Evolutionary conservation across 2,113 vertebrate genomes (phyloP), one percentile per base, ranked within the genome.

Genomic region (Aphyosemion australe): DNA sequence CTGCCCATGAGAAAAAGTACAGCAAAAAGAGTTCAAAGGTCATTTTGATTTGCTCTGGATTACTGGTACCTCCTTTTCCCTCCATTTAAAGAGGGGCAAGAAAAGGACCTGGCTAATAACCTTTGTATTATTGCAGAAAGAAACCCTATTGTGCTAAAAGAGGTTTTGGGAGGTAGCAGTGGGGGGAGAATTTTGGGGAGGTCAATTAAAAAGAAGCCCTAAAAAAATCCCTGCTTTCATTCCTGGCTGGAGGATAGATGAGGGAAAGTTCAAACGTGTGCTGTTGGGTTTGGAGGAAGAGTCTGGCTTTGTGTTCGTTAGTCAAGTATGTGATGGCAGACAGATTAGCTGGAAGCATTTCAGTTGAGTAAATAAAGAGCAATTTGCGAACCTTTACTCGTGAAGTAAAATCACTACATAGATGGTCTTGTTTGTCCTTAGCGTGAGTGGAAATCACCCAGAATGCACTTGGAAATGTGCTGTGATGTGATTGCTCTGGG

Each of bases 21-120:
- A 95, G 94, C 94, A 95, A 90, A 95, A 95, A 95, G 94, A 93
- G 93, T 95, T 95, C 94, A 95, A 93, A 95, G 95, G 94, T 96
- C 94, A 95, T 93, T 93, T 94, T 95, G 94, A 94, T 95, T 95
- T 95, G 92, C 94, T 94, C 92, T 93, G 92, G 93, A 94, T 94
- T 94, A 94, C 93, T 93, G 92, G 94, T 93, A 92, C 93, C 94
- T 95, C 94, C 90, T 92, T 88, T 94, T 94, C 88, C 90, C 91
- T 81, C 90, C 78, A 85, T 78, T 76, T 81, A 88, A 83, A 75
- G 82, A 78, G 78, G 85, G 82, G 91, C 86, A 91, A 86, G 76
- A 85, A 92, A 90, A 92, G 92, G 92, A 92, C 90, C 90, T 87
- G 92, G 92, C 92, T 94, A 94, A 94, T 95, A 94, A 94, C 93